A percentile compares a stretch with the other conserved stretches of the same genome.
Evolutionary conservation across 2,888 invertebrate species (phyloP).

Genomic region (Apotomis turbidana): DNA sequence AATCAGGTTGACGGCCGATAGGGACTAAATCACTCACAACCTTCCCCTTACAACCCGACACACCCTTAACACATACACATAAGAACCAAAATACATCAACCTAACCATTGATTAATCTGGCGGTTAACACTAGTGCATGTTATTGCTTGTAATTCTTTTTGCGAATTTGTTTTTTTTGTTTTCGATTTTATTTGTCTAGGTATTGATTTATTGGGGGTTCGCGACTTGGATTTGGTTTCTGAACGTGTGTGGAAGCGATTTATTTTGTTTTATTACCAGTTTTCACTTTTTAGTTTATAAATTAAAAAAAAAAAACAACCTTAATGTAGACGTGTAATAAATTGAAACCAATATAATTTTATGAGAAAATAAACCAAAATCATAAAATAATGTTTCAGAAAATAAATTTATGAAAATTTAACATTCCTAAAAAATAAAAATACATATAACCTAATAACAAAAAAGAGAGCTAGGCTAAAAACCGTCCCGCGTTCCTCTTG

Average conservation of each 20-base stretch:
- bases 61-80: slow-evolving; percentile 54
- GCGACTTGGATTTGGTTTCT: slow-evolving; percentile 23
- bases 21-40: slow-evolving; percentile 80
- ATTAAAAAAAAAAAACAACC: no score
- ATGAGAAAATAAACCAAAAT: no score
- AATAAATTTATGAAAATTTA: no score
- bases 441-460: no score
- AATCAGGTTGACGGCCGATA: slow-evolving; percentile 84
- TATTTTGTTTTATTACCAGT: slow-evolving; percentile 25
- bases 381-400: no score
- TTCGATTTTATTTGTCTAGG: slow-evolving; percentile 76
- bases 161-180: slow-evolving; percentile 75
- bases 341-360: no score
- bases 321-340: no score
- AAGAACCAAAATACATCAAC: slow-evolving; percentile 55
- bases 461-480: no score
- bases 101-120: slow-evolving; percentile 48
- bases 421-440: no score
- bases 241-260: slow-evolving; percentile 27
- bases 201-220: slow-evolving; percentile 67
- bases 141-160: slow-evolving; percentile 82
- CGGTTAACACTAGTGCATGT: slow-evolving; percentile 79
- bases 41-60: slow-evolving; percentile 58
- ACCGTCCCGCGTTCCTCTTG: no score
- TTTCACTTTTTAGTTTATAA: slow-evolving; percentile 9